Percentiles rank a stretch among this genome's conserved stretches.
These are phyloP conservation scores for Papilio elwesi DNA, from an alignment of 2,888 invertebrate species.

Conservation along the genomic window DNA sequence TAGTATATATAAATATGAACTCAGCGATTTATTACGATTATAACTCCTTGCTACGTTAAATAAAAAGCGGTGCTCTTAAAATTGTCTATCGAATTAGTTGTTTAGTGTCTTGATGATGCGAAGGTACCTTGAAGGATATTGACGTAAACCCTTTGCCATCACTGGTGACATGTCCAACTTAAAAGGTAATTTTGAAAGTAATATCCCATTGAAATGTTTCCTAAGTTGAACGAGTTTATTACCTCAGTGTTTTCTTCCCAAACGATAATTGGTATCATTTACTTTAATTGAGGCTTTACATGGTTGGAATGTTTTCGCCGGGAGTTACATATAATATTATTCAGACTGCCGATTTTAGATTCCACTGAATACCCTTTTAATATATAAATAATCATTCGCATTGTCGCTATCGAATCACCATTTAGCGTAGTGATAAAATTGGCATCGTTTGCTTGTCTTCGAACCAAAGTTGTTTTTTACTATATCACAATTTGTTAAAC, in stretches of 20 bases:
- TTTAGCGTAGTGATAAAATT: neutral
- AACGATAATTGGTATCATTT: slow-evolving; percentile 50
- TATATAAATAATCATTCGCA: neutral
- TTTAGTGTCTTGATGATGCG: slow-evolving; percentile 42
- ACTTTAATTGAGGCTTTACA: slow-evolving; percentile 53
- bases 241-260: slow-evolving; percentile 47
- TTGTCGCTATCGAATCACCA: neutral
- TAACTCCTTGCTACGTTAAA: too few relatives aligned
- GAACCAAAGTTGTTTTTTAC: too few relatives aligned
- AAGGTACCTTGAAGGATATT: slow-evolving; percentile 50
- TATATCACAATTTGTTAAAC: too few relatives aligned
- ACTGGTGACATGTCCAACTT: slow-evolving; percentile 30
- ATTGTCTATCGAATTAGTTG: too few relatives aligned
- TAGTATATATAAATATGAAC: too few relatives aligned
- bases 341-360: neutral
- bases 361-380: neutral
- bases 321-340: slow-evolving; percentile 11
- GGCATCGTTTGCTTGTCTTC: neutral
- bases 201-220: slow-evolving; percentile 70
- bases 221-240: slow-evolving; percentile 60
- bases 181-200: slow-evolving; percentile 59
- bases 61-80: too few relatives aligned
- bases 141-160: slow-evolving; percentile 61
- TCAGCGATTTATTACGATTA: too few relatives aligned
- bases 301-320: slow-evolving; percentile 36